These are phyloP conservation scores for Garra rufa DNA, from an alignment of 2,113 vertebrate species.

Conservation along the genomic window DNA sequence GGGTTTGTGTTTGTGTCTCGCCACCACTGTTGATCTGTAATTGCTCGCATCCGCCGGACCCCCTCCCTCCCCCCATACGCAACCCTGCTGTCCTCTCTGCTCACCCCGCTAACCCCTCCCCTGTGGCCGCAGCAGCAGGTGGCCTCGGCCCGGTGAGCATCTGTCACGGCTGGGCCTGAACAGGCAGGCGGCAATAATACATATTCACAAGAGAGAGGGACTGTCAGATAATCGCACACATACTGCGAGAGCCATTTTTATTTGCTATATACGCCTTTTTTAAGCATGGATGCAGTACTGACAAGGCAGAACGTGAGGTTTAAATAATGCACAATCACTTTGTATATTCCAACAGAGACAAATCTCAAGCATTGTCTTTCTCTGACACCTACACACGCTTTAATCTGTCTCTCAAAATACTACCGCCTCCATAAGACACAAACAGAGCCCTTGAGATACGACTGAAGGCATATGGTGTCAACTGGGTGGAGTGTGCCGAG, in stretches of 20 bases:
- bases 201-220: constrained; percentile 61
- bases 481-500: constrained; percentile 27
- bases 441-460: constrained; percentile 14
- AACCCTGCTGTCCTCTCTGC: constrained; percentile 62
- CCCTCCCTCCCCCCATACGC: neutral
- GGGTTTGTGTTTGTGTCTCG: constrained; percentile 41
- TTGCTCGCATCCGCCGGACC: constrained; percentile 57
- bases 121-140: constrained; percentile 68
- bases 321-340: constrained; percentile 23
- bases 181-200: constrained; percentile 34
- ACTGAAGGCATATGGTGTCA: constrained; percentile 39
- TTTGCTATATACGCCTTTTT: neutral
- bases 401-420: constrained; percentile 16
- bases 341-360: constrained; percentile 4
- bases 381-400: constrained; percentile 28
- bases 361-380: neutral
- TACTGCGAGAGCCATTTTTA: constrained; percentile 2
- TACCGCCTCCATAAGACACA: constrained; percentile 2
- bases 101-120: constrained; percentile 51
- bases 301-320: neutral
- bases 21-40: constrained; percentile 62
- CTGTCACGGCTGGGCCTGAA: constrained; percentile 67
- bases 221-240: neutral
- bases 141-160: constrained; percentile 75
- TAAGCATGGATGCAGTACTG: neutral